These are phyloP conservation scores for Beris chalybata DNA, from an alignment of 2,888 invertebrate genomes.

Conservation along the genomic window DNA sequence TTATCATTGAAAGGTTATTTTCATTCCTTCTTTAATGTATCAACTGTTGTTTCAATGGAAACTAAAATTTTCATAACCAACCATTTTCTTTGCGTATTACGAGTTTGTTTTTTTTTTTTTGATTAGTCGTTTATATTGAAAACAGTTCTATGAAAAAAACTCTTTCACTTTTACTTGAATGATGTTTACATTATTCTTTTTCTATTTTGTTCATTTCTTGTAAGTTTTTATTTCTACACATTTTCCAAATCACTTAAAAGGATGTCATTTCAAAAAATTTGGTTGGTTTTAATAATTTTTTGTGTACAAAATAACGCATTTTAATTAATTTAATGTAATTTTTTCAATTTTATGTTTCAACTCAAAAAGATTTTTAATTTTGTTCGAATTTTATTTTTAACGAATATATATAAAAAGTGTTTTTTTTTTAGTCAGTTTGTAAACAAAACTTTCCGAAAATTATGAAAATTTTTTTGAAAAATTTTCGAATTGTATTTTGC, in stretches of 20 bases:
- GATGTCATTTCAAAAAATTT: constrained; percentile 24
- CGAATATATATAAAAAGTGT: not conserved
- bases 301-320: constrained; percentile 27
- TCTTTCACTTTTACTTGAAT: constrained; percentile 12
- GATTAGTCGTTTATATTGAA: not conserved
- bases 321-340: constrained; percentile 4
- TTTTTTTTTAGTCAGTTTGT: constrained; percentile 11
- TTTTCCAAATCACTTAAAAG: constrained; percentile 14
- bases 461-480: constrained; percentile 33
- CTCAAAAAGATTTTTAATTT: not conserved
- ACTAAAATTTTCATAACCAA: not conserved
- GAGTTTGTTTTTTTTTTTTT: not conserved
- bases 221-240: not conserved
- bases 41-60: not conserved
- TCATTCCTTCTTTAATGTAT: constrained; percentile 2
- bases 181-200: constrained; percentile 1
- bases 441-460: constrained; percentile 33
- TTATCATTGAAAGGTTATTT: constrained; percentile 2
- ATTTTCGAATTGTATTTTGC: constrained; percentile 46
- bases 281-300: constrained; percentile 8
- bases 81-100: not conserved
- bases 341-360: not conserved
- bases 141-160: constrained; percentile 2
- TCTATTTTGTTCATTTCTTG: not conserved
- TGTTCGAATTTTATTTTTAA: not conserved